phyloP scores from a whole-genome alignment of 2,797 vertebrate genomes.

The Halcyon badia region DNA sequence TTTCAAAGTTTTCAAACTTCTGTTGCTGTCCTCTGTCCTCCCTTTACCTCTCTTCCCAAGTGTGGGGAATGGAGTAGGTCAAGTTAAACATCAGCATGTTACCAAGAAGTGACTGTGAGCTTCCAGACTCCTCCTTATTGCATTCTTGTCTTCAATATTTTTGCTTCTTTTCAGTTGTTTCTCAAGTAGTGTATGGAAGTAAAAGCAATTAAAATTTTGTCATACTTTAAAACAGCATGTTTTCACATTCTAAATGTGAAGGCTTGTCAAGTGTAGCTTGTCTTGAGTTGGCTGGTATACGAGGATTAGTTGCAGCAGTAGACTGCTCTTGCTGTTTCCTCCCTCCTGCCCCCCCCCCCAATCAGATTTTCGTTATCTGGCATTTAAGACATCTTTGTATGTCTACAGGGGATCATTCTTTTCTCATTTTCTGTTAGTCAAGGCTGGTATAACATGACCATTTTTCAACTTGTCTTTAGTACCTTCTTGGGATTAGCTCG shows the following conservation, averaged over 20 bases:
- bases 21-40: not conserved
- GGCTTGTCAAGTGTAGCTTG: not conserved
- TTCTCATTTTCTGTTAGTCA: not conserved
- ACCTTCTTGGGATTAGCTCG: not conserved
- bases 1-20: not conserved
- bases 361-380: not conserved
- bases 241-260: not conserved
- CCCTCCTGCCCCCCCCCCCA: fast-evolving
- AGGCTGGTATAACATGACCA: not conserved
- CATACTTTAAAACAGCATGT: not conserved
- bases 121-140: not conserved
- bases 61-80: not conserved
- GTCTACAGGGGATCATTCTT: not conserved
- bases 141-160: not conserved
- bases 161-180: not conserved
- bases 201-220: not conserved
- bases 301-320: not conserved
- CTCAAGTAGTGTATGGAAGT: not conserved
- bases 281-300: not conserved
- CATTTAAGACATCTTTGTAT: not conserved
- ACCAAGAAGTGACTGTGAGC: not conserved
- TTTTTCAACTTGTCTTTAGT: not conserved
- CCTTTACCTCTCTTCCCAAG: not conserved
- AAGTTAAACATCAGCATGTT: not conserved
- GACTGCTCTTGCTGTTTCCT: not conserved